Evolutionary conservation across 2,888 invertebrate species (phyloP).

Genomic region (Cheilosia vernalis): DNA sequence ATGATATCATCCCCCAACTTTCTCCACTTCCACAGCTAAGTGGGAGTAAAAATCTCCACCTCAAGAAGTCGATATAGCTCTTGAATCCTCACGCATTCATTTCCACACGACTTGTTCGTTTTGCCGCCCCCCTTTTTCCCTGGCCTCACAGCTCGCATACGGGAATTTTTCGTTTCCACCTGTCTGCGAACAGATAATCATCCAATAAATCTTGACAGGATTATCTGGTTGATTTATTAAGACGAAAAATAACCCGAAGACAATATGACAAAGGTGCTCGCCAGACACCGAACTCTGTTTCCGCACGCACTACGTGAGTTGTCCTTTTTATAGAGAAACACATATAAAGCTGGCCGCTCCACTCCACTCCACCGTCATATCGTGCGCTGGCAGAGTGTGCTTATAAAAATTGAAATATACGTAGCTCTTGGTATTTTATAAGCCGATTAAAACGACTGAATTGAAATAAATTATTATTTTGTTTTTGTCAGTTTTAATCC

Average conservation of each 20-base stretch:
- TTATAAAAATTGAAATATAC: slow-evolving; percentile 46
- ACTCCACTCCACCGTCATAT: slow-evolving; percentile 39
- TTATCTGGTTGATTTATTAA: slow-evolving; percentile 75
- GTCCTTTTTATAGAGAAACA: slow-evolving; percentile 4
- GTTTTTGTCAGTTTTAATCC: slow-evolving; percentile 71
- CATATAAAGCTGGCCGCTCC: slow-evolving; percentile 26
- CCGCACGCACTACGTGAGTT: slow-evolving; percentile 19
- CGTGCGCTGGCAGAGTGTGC: slow-evolving; percentile 57
- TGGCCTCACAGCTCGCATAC: slow-evolving; percentile 16
- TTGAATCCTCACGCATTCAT: slow-evolving; percentile 11
- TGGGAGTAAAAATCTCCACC: neutral
- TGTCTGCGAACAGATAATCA: slow-evolving; percentile 72
- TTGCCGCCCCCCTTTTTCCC: neutral
- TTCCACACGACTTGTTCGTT: slow-evolving; percentile 57
- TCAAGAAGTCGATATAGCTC: neutral
- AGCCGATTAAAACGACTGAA: slow-evolving; percentile 73
- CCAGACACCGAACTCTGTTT: slow-evolving; percentile 1
- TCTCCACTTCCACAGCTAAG: neutral
- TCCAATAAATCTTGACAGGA: slow-evolving; percentile 76
- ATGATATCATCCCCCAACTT: too few species aligned
- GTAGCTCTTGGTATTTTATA: slow-evolving; percentile 47
- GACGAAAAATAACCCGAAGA: slow-evolving; percentile 73
- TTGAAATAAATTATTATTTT: slow-evolving; percentile 75
- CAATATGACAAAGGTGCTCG: slow-evolving; percentile 67
- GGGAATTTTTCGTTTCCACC: slow-evolving; percentile 69